Evolutionary conservation across 2,888 invertebrate species (phyloP).

Genomic region (Morinoia aosen): DNA sequence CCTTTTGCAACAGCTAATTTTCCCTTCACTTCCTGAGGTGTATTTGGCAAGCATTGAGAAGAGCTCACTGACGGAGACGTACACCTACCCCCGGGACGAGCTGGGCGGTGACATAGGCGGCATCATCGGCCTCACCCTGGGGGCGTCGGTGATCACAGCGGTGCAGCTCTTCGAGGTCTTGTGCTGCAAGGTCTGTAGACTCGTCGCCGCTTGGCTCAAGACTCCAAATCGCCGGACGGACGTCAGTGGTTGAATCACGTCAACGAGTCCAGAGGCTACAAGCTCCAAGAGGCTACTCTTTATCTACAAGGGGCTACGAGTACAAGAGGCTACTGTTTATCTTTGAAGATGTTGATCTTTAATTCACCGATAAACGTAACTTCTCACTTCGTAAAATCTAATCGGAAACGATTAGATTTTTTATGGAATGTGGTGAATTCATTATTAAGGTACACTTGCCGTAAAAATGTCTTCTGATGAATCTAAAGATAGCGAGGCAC

Average conservation of each 20-base stretch:
- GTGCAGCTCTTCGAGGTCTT: constrained; percentile 38
- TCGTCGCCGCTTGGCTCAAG: neutral
- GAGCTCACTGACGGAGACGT: neutral
- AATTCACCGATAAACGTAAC: neutral
- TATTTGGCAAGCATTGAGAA: constrained; percentile 4
- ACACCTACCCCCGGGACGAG: neutral
- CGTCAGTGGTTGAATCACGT: neutral
- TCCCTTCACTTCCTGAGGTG: neutral
- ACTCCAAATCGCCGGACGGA: neutral
- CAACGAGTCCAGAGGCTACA: neutral
- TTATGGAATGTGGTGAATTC: neutral
- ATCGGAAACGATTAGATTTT: neutral
- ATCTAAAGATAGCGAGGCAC: neutral
- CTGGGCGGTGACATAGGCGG: constrained; percentile 57
- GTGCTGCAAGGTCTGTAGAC: neutral
- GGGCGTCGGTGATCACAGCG: constrained; percentile 54
- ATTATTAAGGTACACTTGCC: neutral
- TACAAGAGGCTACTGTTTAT: too few relatives aligned
- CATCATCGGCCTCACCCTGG: constrained; percentile 57
- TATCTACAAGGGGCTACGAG: too few relatives aligned
- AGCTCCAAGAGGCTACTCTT: too few relatives aligned
- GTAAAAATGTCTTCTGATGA: neutral
- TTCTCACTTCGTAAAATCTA: too few relatives aligned
- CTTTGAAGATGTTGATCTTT: neutral
- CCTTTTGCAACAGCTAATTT: neutral